Conservation (phyloP, 2,113 vertebrate genomes). For the Oryzias celebensis region DNA sequence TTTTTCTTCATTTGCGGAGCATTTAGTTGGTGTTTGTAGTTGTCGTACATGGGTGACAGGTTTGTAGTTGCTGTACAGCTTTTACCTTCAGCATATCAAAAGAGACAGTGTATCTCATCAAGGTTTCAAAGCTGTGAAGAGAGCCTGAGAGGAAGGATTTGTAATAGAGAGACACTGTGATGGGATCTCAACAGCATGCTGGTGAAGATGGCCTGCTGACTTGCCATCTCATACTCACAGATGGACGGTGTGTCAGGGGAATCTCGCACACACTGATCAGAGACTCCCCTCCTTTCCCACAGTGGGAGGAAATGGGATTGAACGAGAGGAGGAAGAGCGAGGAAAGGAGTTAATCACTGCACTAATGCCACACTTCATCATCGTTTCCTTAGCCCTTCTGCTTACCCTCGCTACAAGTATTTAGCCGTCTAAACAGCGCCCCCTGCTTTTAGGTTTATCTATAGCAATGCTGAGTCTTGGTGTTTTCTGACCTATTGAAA, state of each 20-base stretch:
- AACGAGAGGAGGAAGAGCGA: conserved; percentile 76
- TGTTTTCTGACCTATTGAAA: conserved; percentile 24
- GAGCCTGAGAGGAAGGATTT: conserved; percentile 43
- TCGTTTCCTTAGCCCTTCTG: conserved; percentile 74
- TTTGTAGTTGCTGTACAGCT: too few species aligned
- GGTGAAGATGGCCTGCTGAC: conserved; percentile 63
- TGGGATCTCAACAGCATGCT: conserved; percentile 56
- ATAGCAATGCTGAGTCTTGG: conserved; percentile 2
- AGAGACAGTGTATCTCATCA: conserved; percentile 53
- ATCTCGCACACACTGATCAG: conserved; percentile 73
- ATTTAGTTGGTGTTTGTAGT: too few species aligned
- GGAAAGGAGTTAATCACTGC: conserved; percentile 79
- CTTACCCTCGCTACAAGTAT: conserved; percentile 44
- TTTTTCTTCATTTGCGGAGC: too few species aligned
- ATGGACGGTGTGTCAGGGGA: conserved; percentile 74
- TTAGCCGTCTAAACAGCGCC: conserved; percentile 65
- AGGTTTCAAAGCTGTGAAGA: conserved; percentile 60
- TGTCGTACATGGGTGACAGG: too few species aligned
- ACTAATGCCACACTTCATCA: conserved; percentile 82
- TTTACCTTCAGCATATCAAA: conserved; percentile 47
- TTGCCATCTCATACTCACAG: conserved; percentile 66
- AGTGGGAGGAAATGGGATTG: conserved; percentile 78
- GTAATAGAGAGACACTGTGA: conserved; percentile 60
- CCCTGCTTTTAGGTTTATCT: conserved; percentile 49
- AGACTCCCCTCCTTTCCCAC: conserved; percentile 57